A percentile compares a stretch with the other conserved stretches of the same genome.
phyloP scores from a whole-genome alignment of 1,140 invertebrate species.

The Euwallacea similis region DNA sequence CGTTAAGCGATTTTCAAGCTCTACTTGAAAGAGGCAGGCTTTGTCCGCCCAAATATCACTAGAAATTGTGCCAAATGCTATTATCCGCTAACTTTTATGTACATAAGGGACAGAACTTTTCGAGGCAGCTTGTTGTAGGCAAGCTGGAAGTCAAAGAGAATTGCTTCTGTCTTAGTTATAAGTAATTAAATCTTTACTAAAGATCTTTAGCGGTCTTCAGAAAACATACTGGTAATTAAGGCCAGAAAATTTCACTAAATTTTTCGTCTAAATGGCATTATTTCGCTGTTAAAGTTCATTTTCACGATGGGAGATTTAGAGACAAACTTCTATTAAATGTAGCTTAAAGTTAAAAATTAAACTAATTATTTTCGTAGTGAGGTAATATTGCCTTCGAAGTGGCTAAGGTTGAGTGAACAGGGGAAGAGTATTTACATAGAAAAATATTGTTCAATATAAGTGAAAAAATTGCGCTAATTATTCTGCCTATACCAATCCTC shows the following conservation, averaged over 20 bases:
- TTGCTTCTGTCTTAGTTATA: too few relatives aligned
- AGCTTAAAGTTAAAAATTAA: background rate
- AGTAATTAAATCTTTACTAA: too few relatives aligned
- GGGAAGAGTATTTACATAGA: background rate
- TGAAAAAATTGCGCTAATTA: background rate
- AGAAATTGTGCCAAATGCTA: background rate
- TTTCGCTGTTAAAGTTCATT: too few relatives aligned
- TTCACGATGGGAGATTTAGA: too few relatives aligned
- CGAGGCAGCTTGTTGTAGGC: too few relatives aligned
- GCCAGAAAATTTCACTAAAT: too few relatives aligned
- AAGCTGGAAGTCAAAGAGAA: too few relatives aligned
- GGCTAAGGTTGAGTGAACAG: background rate
- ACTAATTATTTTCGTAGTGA: background rate
- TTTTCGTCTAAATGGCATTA: too few relatives aligned
- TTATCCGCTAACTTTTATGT: background rate
- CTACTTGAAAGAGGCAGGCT: constrained; percentile 29
- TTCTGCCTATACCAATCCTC: too few relatives aligned
- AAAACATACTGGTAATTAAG: too few relatives aligned
- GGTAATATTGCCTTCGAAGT: background rate
- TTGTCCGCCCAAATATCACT: constrained; percentile 1
- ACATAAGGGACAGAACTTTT: background rate
- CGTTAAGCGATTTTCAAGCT: constrained; percentile 37
- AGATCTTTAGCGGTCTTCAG: too few relatives aligned
- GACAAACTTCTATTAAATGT: too few relatives aligned
- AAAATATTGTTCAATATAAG: background rate